Evolutionary conservation across 2,113 vertebrate species (phyloP), one percentile per base, ranked within the genome.

Genomic region (Zosterops japonicus): DNA sequence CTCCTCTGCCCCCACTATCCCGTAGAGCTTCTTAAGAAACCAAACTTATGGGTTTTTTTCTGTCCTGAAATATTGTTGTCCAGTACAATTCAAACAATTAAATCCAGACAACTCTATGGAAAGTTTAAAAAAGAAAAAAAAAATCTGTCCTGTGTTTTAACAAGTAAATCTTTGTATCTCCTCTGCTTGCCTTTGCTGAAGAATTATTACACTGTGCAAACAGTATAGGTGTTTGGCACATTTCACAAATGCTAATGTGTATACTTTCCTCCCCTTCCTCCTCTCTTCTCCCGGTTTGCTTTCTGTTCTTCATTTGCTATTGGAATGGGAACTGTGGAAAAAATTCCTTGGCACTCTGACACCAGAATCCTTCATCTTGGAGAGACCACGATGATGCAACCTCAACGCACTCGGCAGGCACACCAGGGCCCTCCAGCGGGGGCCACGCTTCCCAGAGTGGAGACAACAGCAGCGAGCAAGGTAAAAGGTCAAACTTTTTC

Each of bases 381-480:
- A 98, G 99, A 99, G 99, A 99, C 97, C 99, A 99, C 16, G 99
- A 99, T 97, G 99, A 99, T 94, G 99, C 99, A 97, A 99, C 99
- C 83, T 99, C 99, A 97, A 99, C 99, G 72, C 99, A 99, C 97
- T 99, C 99, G 55, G 99, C 99, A 95, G 99, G 99, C 98, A 99
- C 99, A 94, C 99, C 99, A 17, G 99, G 99, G 95, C 99, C 99
- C 97, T 99, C 99, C 98, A 99, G 99, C 87, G 99, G 99, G 97
- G 99, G 99, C 93, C 99, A 99, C 19, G 99, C 99, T 89, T 99
- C 99, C 87, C 99, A 99, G 98, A 99, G 99, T 76, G 99, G 99
- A 81, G 99, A 99, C 98, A 99, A 99, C 99, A 99, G 99, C 99
- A 99, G 99, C 36, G 99, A 99, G 97, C 99, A 99, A 99, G 99